Conservation (phyloP, 1,140 invertebrate species). For the Polypedilum vanderplanki region DNA sequence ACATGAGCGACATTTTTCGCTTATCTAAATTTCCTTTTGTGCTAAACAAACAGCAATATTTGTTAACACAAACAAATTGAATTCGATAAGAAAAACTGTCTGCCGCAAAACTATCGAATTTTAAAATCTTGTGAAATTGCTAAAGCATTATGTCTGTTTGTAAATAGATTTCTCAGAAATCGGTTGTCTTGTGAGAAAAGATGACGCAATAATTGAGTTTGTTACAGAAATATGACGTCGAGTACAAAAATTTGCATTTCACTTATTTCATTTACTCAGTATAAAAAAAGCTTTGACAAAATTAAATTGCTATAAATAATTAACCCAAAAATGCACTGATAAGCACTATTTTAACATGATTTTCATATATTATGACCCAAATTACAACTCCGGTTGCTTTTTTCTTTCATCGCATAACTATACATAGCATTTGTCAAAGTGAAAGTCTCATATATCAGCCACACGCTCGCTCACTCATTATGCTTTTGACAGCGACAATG, state of each 20-base stretch:
- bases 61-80: not conserved
- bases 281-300: not conserved
- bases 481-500: not conserved
- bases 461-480: not conserved
- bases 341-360: not conserved
- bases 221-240: not conserved
- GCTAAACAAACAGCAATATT: not conserved
- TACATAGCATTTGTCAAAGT: not conserved
- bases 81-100: not conserved
- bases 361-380: not conserved
- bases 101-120: too few species aligned
- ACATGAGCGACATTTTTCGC: too few species aligned
- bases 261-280: not conserved
- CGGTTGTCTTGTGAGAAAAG: not conserved
- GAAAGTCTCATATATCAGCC: not conserved
- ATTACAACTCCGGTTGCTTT: not conserved
- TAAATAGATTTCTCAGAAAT: slow-evolving; percentile 7
- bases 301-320: not conserved
- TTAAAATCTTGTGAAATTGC: not conserved
- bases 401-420: not conserved
- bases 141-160: not conserved
- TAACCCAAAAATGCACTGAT: not conserved
- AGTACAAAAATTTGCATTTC: not conserved
- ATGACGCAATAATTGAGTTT: not conserved
- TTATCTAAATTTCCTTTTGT: not conserved